Evolutionary conservation across 2,888 invertebrate species (phyloP).

Genomic region (Lissocephala sabroskyi): DNA sequence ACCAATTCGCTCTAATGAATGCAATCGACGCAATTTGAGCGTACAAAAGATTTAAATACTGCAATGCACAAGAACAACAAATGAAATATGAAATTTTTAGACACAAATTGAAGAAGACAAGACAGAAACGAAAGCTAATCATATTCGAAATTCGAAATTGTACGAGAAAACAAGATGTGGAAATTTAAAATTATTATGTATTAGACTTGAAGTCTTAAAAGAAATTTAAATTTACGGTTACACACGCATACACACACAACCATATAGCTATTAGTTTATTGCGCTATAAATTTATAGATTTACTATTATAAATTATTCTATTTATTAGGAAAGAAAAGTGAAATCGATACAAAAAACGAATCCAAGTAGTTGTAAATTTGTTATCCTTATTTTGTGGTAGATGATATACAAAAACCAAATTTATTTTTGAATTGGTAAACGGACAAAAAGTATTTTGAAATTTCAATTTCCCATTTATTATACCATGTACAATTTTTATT

Average conservation of each 20-base stretch:
- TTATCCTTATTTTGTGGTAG: slow-evolving; percentile 20
- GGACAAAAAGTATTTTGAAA: slow-evolving; percentile 51
- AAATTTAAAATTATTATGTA: slow-evolving; percentile 33
- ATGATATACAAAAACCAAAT: slow-evolving; percentile 3
- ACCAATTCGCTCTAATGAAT: slow-evolving; percentile 64
- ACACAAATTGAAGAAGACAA: slow-evolving; percentile 4
- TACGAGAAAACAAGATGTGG: background rate
- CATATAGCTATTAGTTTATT: slow-evolving; percentile 19
- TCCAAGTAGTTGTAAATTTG: slow-evolving; percentile 22
- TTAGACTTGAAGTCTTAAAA: slow-evolving; percentile 55
- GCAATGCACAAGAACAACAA: background rate
- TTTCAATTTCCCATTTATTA: slow-evolving; percentile 42
- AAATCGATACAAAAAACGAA: too few species aligned
- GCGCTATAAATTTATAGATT: background rate
- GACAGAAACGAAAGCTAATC: too few species aligned
- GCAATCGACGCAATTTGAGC: slow-evolving; percentile 58
- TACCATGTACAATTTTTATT: background rate
- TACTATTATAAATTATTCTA: slow-evolving; percentile 34
- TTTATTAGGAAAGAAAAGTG: slow-evolving; percentile 18
- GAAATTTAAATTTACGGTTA: slow-evolving; percentile 31
- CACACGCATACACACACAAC: too few species aligned
- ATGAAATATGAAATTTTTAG: slow-evolving; percentile 1
- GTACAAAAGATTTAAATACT: slow-evolving; percentile 37
- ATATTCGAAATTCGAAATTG: background rate
- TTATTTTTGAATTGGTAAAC: slow-evolving; percentile 43